Percentiles rank a stretch among this genome's conserved stretches.
Conservation (phyloP, 2,113 vertebrate genomes). For the Phalacrocorax pelagicus region DNA sequence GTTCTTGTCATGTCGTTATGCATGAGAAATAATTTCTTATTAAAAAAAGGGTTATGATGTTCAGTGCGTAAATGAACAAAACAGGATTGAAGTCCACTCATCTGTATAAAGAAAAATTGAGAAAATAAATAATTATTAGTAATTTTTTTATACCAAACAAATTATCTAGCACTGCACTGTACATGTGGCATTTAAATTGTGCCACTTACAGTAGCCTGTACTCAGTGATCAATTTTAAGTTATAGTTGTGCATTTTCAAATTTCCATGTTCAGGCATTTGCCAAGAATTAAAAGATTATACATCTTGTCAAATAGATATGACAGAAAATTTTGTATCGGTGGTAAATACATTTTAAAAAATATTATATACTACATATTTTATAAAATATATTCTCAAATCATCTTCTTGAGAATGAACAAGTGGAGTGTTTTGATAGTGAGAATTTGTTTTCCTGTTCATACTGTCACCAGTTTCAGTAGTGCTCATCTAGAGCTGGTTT, state of each 20-base stretch:
- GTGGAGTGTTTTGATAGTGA: not conserved
- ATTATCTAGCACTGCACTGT: not conserved
- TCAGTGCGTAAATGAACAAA: not conserved
- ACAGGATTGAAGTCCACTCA: not conserved
- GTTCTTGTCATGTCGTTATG: not conserved
- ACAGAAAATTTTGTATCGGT: not conserved
- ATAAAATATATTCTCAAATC: not conserved
- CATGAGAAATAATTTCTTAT: not conserved
- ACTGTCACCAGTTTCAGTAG: not conserved
- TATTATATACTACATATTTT: not conserved
- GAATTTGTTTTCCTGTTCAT: not conserved
- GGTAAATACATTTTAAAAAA: not conserved
- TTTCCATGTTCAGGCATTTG: fast-evolving
- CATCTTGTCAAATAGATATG: not conserved
- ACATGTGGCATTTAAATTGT: not conserved
- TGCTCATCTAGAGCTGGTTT: not conserved
- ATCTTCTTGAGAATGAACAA: not conserved
- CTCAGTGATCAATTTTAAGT: not conserved
- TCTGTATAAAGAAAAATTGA: not conserved
- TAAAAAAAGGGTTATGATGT: not conserved
- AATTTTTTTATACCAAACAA: not conserved
- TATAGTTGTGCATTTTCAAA: not conserved
- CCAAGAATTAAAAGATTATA: not conserved
- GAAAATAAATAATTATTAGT: not conserved
- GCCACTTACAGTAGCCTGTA: not conserved